Evolutionary conservation across 2,797 vertebrate species (phyloP).

Genomic region (Luscinia luscinia): DNA sequence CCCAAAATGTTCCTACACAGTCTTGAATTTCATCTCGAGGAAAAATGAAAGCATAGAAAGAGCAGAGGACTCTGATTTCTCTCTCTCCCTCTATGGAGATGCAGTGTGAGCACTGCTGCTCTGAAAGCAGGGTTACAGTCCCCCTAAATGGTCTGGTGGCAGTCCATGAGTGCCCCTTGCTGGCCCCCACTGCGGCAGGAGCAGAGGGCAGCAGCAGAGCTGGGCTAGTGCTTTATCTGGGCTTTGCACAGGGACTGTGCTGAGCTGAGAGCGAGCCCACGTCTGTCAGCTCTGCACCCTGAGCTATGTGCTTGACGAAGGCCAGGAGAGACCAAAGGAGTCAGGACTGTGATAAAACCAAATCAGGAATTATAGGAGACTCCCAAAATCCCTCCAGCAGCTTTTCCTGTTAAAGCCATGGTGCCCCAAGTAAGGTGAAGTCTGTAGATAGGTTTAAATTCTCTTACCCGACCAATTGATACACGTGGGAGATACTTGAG

Average conservation of each 20-base stretch:
- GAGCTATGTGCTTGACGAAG: not conserved
- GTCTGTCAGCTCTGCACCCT: not conserved
- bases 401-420: not conserved
- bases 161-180: not conserved
- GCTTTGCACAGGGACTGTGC: not conserved
- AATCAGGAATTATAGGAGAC: not conserved
- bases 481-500: not conserved
- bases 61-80: not conserved
- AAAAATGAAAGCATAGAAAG: not conserved
- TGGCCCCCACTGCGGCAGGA: not conserved
- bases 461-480: not conserved
- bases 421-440: not conserved
- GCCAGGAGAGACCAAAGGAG: not conserved
- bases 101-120: not conserved
- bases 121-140: not conserved
- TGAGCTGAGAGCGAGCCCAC: rapidly evolving
- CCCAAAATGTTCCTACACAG: not conserved
- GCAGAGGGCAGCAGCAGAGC: not conserved
- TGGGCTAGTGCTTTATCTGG: not conserved
- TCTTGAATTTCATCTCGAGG: not conserved
- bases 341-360: not conserved
- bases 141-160: not conserved
- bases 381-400: not conserved
- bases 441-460: not conserved
- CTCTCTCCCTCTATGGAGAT: not conserved